Conservation (phyloP, 2,888 invertebrate genomes). For the Seladonia tumulorum region DNA sequence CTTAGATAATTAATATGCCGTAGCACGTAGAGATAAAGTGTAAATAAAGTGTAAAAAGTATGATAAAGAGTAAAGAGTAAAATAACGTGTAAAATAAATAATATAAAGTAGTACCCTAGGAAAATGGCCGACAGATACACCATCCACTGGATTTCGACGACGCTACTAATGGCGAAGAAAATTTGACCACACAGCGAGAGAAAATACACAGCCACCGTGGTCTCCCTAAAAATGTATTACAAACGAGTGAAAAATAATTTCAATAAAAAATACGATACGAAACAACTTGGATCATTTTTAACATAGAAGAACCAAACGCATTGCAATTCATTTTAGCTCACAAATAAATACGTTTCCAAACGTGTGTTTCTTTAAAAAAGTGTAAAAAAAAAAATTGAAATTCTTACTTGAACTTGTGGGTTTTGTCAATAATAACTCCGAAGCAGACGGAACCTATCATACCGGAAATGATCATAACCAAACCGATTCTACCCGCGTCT, state of each 20-base stretch:
- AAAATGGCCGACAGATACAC: constrained; percentile 76
- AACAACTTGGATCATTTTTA: neutral
- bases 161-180: constrained; percentile 74
- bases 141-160: constrained; percentile 75
- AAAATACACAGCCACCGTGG: constrained; percentile 83
- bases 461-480: constrained; percentile 87
- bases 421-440: constrained; percentile 88
- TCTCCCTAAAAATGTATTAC: constrained; percentile 84
- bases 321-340: too few species aligned
- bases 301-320: too few species aligned
- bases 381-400: neutral
- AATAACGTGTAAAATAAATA: too few species aligned
- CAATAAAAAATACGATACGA: neutral
- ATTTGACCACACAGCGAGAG: constrained; percentile 78
- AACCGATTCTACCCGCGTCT: constrained; percentile 87
- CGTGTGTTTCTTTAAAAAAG: neutral
- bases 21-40: too few species aligned
- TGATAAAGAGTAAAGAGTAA: constrained; percentile 8
- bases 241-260: neutral
- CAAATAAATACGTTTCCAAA: too few species aligned
- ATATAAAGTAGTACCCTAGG: constrained; percentile 73
- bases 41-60: too few species aligned
- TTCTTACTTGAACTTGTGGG: constrained; percentile 88
- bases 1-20: too few species aligned
- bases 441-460: constrained; percentile 88